Percentiles rank a stretch among this genome's conserved stretches.
phyloP scores from a whole-genome alignment of 2,113 vertebrate species.

The Microcebus griseorufus region DNA sequence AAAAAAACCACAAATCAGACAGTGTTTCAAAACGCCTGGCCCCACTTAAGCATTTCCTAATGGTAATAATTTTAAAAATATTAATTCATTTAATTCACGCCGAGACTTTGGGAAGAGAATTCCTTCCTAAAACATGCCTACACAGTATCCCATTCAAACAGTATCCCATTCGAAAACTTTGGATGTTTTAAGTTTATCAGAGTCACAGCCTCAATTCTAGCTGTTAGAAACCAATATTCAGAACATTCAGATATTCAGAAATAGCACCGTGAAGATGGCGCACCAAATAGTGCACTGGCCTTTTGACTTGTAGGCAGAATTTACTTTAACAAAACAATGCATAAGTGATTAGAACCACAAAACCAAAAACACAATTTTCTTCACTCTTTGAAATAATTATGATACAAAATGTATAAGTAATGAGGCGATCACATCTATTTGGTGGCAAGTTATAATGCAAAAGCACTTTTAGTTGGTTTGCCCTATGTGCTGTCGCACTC shows the following conservation, averaged over 20 bases:
- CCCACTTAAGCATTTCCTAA: not conserved
- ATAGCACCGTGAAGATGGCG: constrained; percentile 75
- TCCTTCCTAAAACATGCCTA: constrained; percentile 34
- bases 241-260: not conserved
- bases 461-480: constrained; percentile 1
- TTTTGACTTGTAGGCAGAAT: constrained; percentile 47
- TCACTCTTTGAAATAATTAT: constrained; percentile 42
- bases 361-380: constrained; percentile 37
- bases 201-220: constrained; percentile 34
- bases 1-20: constrained; percentile 12
- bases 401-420: constrained; percentile 6
- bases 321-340: constrained; percentile 78
- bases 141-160: not conserved
- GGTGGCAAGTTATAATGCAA: constrained; percentile 18
- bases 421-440: not conserved
- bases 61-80: not conserved
- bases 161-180: not conserved
- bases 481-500: not conserved
- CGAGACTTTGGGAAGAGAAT: constrained; percentile 23
- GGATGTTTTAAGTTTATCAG: not conserved
- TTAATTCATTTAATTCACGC: not conserved
- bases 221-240: not conserved
- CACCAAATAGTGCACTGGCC: not conserved
- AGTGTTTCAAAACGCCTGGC: constrained; percentile 34
- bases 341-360: constrained; percentile 83